phyloP scores from a whole-genome alignment of 2,113 vertebrate species.

The Pollimyrus isidori region DNA sequence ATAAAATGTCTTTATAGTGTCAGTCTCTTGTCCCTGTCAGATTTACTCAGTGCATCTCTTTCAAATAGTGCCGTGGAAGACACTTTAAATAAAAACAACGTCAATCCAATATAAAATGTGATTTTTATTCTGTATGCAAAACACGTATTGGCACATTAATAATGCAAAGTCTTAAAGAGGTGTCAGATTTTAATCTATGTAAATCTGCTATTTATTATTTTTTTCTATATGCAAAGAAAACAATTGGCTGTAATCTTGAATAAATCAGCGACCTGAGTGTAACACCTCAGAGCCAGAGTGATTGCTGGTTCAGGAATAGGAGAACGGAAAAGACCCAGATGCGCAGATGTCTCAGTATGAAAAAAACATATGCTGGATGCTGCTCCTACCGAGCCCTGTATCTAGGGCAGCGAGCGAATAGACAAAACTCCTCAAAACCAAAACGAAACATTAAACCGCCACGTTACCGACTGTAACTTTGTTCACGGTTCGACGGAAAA shows the following conservation, averaged over 20 bases:
- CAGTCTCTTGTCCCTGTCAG: not conserved
- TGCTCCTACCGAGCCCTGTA: not conserved
- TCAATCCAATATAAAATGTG: not conserved
- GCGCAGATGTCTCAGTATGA: not conserved
- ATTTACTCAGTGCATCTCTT: not conserved
- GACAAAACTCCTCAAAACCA: not conserved
- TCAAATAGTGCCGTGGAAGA: not conserved
- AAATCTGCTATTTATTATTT: not conserved
- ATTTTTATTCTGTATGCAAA: not conserved
- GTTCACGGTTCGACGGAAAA: not conserved
- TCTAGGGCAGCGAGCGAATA: not conserved
- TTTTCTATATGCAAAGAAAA: not conserved
- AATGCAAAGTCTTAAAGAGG: not conserved
- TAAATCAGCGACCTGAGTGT: not conserved
- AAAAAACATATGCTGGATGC: not conserved
- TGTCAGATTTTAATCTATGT: not conserved
- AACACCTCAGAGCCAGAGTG: not conserved
- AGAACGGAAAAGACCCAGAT: not conserved
- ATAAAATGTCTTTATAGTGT: not conserved
- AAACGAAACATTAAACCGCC: not conserved
- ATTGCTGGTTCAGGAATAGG: not conserved
- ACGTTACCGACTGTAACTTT: not conserved
- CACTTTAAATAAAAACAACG: not conserved
- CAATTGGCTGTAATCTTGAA: not conserved
- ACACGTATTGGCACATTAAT: not conserved